phyloP scores from a whole-genome alignment of 2,797 vertebrate species.

The Malacoctenus gilli region DNA sequence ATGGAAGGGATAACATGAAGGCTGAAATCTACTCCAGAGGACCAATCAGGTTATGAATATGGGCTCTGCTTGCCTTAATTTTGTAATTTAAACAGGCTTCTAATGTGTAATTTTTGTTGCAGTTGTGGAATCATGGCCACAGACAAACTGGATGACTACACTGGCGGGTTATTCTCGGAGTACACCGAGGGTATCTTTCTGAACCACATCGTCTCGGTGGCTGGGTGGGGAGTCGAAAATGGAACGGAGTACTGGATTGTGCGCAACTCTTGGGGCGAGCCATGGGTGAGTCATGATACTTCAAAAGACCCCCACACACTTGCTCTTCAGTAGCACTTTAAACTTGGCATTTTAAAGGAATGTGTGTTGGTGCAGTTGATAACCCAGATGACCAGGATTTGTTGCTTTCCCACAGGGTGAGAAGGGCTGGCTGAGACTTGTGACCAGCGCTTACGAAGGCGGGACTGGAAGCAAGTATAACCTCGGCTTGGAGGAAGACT shows the following conservation, averaged over 20 bases:
- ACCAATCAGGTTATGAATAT: constrained; percentile 85
- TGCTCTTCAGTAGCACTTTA: no score
- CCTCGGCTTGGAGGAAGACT: constrained; percentile 86
- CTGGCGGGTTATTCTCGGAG: constrained; percentile 31
- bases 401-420: constrained; percentile 86
- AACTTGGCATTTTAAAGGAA: no score
- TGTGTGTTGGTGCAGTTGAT: no score
- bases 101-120: neutral
- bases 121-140: constrained; percentile 93
- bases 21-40: constrained; percentile 88
- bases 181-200: constrained; percentile 87
- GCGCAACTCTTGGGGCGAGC: constrained; percentile 92
- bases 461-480: constrained; percentile 85
- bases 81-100: no score
- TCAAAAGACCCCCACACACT: no score
- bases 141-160: constrained; percentile 81
- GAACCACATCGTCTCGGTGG: constrained; percentile 89
- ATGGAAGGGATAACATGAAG: constrained; percentile 88
- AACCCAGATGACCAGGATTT: no score
- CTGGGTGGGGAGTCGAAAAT: constrained; percentile 86
- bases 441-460: constrained; percentile 88
- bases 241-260: constrained; percentile 90
- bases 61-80: no score
- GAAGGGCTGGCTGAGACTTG: constrained; percentile 88
- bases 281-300: constrained; percentile 87